Conservation (phyloP, 2,888 invertebrate species). For the Stenotaenia linearis region DNA sequence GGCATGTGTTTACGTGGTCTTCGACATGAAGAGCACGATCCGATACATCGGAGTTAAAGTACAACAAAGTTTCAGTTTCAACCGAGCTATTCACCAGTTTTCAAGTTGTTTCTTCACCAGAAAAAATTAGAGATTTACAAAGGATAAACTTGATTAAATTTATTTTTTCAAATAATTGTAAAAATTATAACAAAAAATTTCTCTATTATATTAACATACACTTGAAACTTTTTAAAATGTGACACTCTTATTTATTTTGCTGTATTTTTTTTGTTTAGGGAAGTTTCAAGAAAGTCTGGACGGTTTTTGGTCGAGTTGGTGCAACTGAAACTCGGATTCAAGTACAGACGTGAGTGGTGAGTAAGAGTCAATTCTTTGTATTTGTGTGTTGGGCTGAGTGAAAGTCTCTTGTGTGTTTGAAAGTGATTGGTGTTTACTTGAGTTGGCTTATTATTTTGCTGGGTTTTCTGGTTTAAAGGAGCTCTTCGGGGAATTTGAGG, state of each 20-base stretch:
- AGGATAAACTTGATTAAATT: not conserved
- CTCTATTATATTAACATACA: no score
- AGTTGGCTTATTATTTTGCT: not conserved
- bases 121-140: no score
- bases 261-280: not conserved
- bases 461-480: no score
- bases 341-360: not conserved
- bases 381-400: not conserved
- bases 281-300: not conserved
- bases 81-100: no score
- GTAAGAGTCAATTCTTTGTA: not conserved
- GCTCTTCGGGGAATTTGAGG: no score
- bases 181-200: no score
- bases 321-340: not conserved
- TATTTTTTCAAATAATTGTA: not conserved
- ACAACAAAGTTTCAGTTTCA: no score
- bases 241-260: not conserved
- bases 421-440: not conserved
- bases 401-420: not conserved
- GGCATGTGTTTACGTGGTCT: no score
- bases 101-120: no score
- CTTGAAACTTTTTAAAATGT: no score
- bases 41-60: no score
- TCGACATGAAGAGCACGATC: no score
- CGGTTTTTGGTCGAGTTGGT: not conserved